These are phyloP conservation scores for Drymonia ruficornis DNA, from an alignment of 2,888 invertebrate species.

Conservation along the genomic window DNA sequence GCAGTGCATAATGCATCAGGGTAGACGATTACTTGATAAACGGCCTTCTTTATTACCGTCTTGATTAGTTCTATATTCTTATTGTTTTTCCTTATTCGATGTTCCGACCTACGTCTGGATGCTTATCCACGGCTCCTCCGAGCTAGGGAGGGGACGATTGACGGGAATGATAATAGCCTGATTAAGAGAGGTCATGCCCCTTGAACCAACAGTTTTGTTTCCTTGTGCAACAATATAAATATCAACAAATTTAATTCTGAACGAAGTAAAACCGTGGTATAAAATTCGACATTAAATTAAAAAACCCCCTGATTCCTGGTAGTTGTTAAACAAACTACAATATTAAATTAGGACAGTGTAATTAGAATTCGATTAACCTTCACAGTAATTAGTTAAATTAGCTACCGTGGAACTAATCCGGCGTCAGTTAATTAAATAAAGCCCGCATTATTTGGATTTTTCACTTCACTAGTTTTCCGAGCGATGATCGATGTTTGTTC, in stretches of 20 bases:
- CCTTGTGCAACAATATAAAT: constrained; percentile 8
- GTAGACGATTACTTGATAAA: background rate
- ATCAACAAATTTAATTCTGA: too few relatives aligned
- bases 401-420: background rate
- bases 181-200: constrained; percentile 72
- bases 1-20: background rate
- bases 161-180: constrained; percentile 74
- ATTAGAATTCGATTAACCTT: constrained; percentile 1
- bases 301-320: too few relatives aligned
- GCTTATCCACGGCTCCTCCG: constrained; percentile 46
- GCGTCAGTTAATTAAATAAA: background rate
- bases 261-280: too few relatives aligned
- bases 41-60: constrained; percentile 60
- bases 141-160: constrained; percentile 42
- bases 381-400: constrained; percentile 2
- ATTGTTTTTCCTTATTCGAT: constrained; percentile 32
- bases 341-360: background rate
- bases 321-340: background rate
- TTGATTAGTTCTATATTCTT: constrained; percentile 57
- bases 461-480: background rate
- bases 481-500: background rate
- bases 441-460: background rate
- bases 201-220: constrained; percentile 46
- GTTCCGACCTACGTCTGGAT: constrained; percentile 43
- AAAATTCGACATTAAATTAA: too few relatives aligned